These are phyloP conservation scores for Apogon talboti DNA, from an alignment of 2,797 vertebrate species.

Conservation along the genomic window DNA sequence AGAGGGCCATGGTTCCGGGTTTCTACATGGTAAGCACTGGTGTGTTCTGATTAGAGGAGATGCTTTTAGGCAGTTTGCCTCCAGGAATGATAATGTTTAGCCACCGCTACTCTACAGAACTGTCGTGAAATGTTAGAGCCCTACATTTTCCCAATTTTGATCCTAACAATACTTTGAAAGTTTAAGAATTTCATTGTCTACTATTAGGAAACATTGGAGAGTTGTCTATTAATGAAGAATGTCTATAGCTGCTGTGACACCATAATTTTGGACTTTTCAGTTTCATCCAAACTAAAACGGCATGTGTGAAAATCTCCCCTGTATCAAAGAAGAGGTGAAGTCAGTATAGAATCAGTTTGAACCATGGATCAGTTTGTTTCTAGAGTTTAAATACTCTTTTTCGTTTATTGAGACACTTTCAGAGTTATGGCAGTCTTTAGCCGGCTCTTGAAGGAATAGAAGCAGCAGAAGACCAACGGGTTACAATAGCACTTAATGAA, in stretches of 20 bases:
- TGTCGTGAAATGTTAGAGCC: neutral
- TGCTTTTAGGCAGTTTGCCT: neutral
- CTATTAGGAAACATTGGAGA: neutral
- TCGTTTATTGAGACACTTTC: too few species aligned
- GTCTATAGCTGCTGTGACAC: neutral
- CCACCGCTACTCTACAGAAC: neutral
- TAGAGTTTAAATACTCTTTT: too few species aligned
- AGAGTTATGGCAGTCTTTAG: too few species aligned
- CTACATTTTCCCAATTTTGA: neutral
- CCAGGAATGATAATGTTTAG: neutral
- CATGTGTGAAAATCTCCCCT: too few species aligned
- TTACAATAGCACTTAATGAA: too few species aligned
- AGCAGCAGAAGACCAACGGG: too few species aligned
- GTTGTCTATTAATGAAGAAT: slow-evolving; percentile 10
- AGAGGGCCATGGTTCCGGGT: neutral
- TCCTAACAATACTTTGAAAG: neutral
- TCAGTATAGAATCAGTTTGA: too few species aligned
- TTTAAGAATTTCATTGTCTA: neutral
- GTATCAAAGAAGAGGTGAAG: too few species aligned
- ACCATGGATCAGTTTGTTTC: too few species aligned
- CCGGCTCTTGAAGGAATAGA: too few species aligned
- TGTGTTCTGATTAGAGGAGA: slow-evolving; percentile 2
- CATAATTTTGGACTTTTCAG: too few species aligned
- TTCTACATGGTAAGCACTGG: neutral
- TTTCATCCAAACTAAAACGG: too few species aligned